These are phyloP conservation scores for Drosophila lacertosa DNA, from an alignment of 1,140 invertebrate species.

Conservation along the genomic window DNA sequence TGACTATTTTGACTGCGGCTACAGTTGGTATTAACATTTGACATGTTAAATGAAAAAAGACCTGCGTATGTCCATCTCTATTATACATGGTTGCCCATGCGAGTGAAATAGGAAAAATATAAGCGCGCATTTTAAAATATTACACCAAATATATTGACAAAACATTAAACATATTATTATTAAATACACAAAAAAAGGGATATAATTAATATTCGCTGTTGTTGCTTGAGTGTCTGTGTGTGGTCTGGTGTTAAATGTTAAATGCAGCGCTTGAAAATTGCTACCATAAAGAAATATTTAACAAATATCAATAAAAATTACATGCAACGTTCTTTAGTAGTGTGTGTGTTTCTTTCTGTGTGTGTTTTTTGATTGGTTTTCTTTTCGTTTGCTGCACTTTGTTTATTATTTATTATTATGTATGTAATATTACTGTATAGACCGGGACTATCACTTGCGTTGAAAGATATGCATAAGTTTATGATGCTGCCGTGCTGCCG, in stretches of 20 bases:
- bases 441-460: conserved; percentile 54
- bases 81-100: background rate
- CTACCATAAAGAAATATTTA: conserved; percentile 27
- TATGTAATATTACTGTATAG: conserved; percentile 47
- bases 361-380: conserved; percentile 17
- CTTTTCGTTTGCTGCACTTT: background rate
- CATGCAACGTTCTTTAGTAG: conserved; percentile 28
- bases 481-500: conserved; percentile 57
- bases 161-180: conserved; percentile 73
- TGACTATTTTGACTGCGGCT: too few relatives aligned
- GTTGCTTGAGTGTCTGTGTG: conserved; percentile 11
- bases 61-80: background rate
- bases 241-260: conserved; percentile 25
- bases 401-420: conserved; percentile 23
- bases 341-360: conserved; percentile 29
- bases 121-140: conserved; percentile 45
- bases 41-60: background rate
- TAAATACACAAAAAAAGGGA: conserved; percentile 69
- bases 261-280: conserved; percentile 35
- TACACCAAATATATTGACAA: conserved; percentile 77
- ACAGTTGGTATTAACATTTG: too few relatives aligned
- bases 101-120: background rate
- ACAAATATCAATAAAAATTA: conserved; percentile 27
- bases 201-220: conserved; percentile 49
- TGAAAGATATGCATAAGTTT: conserved; percentile 48